phyloP scores from a whole-genome alignment of 2,113 vertebrate genomes.

The Leucoraja erinaceus region DNA sequence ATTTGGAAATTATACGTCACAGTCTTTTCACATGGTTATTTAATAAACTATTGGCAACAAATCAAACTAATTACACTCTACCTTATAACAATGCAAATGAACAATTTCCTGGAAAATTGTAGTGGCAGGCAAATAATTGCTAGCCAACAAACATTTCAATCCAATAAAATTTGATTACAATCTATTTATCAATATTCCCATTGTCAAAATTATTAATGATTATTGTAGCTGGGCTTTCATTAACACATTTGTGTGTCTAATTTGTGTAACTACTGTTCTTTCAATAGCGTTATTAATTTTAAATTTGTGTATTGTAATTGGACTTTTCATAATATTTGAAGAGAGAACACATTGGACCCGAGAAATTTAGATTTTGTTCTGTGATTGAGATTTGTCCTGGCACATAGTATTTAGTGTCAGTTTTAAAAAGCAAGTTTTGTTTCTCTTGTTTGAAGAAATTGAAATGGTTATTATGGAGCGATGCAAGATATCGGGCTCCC shows the following conservation, averaged over 20 bases:
- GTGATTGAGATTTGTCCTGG: background rate
- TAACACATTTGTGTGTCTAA: too few relatives aligned
- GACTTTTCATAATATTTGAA: background rate
- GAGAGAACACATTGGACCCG: background rate
- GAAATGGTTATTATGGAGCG: slow-evolving; percentile 99
- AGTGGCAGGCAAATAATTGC: background rate
- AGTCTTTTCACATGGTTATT: background rate
- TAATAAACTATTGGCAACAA: background rate
- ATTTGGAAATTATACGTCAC: background rate
- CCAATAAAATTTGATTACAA: background rate
- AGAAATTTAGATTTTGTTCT: background rate
- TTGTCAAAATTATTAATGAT: background rate
- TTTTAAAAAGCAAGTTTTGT: background rate
- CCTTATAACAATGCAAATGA: background rate
- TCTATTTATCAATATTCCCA: background rate
- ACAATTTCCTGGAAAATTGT: background rate
- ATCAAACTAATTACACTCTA: background rate
- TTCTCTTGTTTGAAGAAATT: slow-evolving; percentile 67
- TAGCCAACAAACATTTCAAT: background rate
- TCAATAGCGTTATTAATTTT: background rate
- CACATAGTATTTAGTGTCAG: background rate
- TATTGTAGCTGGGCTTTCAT: background rate
- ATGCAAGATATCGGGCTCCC: slow-evolving; percentile 66
- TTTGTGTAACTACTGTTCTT: background rate
- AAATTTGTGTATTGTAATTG: background rate